phyloP scores from a whole-genome alignment of 2,888 invertebrate species.

The Erannis defoliaria region DNA sequence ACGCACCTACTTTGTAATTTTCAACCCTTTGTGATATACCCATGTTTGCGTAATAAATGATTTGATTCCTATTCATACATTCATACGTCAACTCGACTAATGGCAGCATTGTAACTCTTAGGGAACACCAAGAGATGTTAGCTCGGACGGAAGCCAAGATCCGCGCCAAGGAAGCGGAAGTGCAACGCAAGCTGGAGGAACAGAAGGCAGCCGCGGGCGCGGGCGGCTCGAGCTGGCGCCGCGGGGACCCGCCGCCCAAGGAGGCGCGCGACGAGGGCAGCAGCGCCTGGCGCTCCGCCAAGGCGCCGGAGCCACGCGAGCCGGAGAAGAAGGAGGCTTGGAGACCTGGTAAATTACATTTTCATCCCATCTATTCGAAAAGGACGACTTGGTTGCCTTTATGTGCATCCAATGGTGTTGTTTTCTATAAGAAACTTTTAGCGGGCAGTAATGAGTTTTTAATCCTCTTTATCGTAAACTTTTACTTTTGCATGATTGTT shows the following conservation, averaged over 20 bases:
- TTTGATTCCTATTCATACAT: not conserved
- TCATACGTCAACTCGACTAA: not conserved
- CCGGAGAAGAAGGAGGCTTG: slow-evolving; percentile 68
- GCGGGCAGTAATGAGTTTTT: too few relatives aligned
- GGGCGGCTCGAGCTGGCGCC: slow-evolving; percentile 63
- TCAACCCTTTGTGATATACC: too few relatives aligned
- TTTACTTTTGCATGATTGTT: too few relatives aligned
- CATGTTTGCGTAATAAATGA: not conserved
- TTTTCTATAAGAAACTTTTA: too few relatives aligned
- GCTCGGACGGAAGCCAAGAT: slow-evolving; percentile 89
- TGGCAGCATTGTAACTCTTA: slow-evolving; percentile 51
- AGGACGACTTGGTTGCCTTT: too few relatives aligned
- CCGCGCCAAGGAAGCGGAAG: slow-evolving; percentile 90
- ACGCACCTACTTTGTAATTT: too few relatives aligned
- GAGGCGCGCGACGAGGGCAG: slow-evolving; percentile 34
- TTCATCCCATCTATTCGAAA: not conserved
- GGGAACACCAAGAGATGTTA: slow-evolving; percentile 89
- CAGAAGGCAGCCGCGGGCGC: slow-evolving; percentile 60
- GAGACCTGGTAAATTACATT: slow-evolving; percentile 62
- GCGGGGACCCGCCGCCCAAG: slow-evolving; percentile 54
- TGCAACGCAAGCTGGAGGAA: slow-evolving; percentile 87
- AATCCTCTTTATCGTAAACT: too few relatives aligned
- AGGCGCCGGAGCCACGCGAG: slow-evolving; percentile 58
- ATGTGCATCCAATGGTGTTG: too few relatives aligned
- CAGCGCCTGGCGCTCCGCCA: slow-evolving; percentile 51